These are phyloP conservation scores for Myotis pilosus DNA, from an alignment of 2,797 vertebrate genomes.

Conservation along the genomic window DNA sequence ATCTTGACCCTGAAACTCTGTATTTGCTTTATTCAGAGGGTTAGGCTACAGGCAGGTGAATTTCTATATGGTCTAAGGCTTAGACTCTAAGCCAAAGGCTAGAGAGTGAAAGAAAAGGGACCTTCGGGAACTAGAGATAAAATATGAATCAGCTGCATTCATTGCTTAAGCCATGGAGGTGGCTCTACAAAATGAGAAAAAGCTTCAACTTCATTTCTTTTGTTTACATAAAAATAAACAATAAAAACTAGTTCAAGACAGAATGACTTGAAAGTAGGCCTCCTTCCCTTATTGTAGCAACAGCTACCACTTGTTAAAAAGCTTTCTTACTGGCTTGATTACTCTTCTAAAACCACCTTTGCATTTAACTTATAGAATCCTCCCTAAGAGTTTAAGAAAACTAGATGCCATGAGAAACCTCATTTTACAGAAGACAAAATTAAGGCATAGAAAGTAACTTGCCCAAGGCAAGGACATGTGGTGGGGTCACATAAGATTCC, in stretches of 20 bases:
- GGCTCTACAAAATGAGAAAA: background rate
- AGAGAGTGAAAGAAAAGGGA: background rate
- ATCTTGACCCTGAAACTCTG: background rate
- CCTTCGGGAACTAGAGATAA: background rate
- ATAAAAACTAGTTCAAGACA: background rate
- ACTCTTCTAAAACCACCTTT: background rate
- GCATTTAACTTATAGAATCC: background rate
- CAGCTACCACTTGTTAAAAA: background rate
- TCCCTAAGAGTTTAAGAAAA: background rate
- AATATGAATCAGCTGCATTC: background rate
- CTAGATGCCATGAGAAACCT: background rate
- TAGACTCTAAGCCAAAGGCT: background rate
- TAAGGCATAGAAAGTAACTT: background rate
- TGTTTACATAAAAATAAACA: background rate
- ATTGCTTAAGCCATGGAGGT: background rate
- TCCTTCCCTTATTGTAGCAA: background rate
- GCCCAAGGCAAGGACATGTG: background rate
- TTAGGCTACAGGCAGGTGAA: background rate
- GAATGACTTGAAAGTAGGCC: background rate
- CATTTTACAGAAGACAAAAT: background rate
- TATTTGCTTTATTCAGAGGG: background rate
- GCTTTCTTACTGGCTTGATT: background rate
- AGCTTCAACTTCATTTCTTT: background rate
- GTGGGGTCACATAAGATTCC: background rate
- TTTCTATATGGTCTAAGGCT: background rate